A percentile compares a stretch with the other conserved stretches of the same genome.
Conservation (phyloP, 2,113 vertebrate species). For the Amblyopsis rosae region DNA sequence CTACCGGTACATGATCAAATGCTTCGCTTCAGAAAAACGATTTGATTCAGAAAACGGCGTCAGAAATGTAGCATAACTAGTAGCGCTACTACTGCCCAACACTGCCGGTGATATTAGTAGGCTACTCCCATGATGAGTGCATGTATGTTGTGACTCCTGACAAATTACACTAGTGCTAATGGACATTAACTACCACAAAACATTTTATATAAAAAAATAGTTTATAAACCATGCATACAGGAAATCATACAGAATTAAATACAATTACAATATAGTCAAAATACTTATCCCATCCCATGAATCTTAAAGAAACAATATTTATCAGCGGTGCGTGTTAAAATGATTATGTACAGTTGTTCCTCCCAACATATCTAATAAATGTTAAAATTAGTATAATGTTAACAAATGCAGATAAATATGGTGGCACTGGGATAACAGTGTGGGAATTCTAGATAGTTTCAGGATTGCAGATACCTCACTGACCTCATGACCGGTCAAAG, state of each 20-base stretch:
- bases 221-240: slow-evolving; percentile 76
- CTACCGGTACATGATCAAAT: too few relatives aligned
- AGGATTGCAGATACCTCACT: slow-evolving; percentile 22
- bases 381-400: slow-evolving; percentile 49
- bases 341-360: slow-evolving; percentile 67
- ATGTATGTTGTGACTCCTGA: slow-evolving; percentile 27
- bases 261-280: slow-evolving; percentile 28
- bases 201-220: slow-evolving; percentile 67
- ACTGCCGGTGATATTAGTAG: too few relatives aligned
- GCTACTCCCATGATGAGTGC: slow-evolving; percentile 43
- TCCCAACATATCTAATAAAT: slow-evolving; percentile 72
- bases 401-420: slow-evolving; percentile 62
- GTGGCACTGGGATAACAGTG: slow-evolving; percentile 43
- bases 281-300: slow-evolving; percentile 7
- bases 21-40: too few relatives aligned
- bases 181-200: slow-evolving; percentile 11
- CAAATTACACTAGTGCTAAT: background rate
- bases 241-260: slow-evolving; percentile 47
- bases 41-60: too few relatives aligned
- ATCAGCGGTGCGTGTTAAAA: slow-evolving; percentile 40
- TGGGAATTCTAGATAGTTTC: slow-evolving; percentile 24
- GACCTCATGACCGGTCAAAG: slow-evolving; percentile 10
- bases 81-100: too few relatives aligned
- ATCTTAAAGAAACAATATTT: slow-evolving; percentile 12
- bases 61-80: too few relatives aligned